These are phyloP conservation scores for Pseudorectes ferrugineus DNA, from an alignment of 2,113 vertebrate genomes.

Conservation along the genomic window DNA sequence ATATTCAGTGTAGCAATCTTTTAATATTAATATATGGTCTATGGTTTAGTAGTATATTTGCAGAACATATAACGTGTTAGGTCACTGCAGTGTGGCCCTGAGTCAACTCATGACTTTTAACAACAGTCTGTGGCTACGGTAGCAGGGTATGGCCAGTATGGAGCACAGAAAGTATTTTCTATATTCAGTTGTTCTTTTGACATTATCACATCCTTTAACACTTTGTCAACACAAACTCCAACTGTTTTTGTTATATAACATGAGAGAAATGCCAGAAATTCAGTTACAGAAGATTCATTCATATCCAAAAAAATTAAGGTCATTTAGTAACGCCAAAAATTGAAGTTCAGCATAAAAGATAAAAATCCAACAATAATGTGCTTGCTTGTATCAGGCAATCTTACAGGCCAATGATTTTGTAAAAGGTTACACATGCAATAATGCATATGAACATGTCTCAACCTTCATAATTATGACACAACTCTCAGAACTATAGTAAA, in stretches of 20 bases:
- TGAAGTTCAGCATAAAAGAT: not conserved
- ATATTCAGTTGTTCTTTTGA: not conserved
- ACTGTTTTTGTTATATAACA: not conserved
- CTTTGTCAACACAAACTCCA: not conserved
- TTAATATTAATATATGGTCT: not conserved
- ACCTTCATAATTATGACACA: not conserved
- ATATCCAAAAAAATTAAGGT: not conserved
- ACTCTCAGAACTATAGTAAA: not conserved
- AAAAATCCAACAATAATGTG: not conserved
- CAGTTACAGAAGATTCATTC: not conserved
- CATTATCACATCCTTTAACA: not conserved
- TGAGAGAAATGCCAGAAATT: not conserved
- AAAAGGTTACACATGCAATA: not conserved
- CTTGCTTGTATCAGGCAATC: not conserved
- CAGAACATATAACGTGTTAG: not conserved
- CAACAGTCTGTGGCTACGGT: not conserved
- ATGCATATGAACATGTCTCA: not conserved
- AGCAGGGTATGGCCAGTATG: accelerated
- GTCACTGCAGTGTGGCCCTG: not conserved
- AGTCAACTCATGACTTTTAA: not conserved
- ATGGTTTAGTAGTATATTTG: not conserved
- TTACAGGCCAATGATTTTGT: not conserved
- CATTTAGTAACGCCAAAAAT: not conserved
- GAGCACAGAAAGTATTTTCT: not conserved
- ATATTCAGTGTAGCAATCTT: not conserved